These are phyloP conservation scores for Camelus dromedarius DNA, from an alignment of 2,113 vertebrate species.

Conservation along the genomic window DNA sequence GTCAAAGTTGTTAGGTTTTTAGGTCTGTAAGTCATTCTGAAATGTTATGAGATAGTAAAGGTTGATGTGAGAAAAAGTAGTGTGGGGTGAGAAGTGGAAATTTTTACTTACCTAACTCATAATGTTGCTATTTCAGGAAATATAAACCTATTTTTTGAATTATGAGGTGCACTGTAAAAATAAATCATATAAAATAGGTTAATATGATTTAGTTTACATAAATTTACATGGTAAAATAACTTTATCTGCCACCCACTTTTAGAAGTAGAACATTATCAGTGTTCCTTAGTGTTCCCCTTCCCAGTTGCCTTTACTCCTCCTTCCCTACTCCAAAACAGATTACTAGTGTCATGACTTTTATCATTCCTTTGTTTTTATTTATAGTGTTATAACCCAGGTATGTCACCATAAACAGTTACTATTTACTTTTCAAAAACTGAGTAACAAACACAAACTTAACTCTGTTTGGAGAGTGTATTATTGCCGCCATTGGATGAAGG, in stretches of 20 bases:
- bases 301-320: not conserved
- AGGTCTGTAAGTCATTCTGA: not conserved
- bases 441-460: not conserved
- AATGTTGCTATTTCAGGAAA: not conserved
- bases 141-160: not conserved
- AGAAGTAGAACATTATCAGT: not conserved
- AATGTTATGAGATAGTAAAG: not conserved
- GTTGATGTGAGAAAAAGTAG: not conserved
- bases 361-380: not conserved
- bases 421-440: conserved; percentile 17
- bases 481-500: not conserved
- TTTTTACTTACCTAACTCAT: not conserved
- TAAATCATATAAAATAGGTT: not conserved
- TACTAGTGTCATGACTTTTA: not conserved
- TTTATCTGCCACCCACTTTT: not conserved
- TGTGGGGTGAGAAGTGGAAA: too few relatives aligned
- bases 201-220: not conserved
- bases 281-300: not conserved
- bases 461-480: not conserved
- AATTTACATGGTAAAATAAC: not conserved
- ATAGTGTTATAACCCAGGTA: not conserved
- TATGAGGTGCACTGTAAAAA: not conserved
- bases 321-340: not conserved
- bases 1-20: not conserved
- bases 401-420: not conserved